These are phyloP conservation scores for Aphelinus atriplicis DNA, from an alignment of 1,140 invertebrate genomes.

Conservation along the genomic window DNA sequence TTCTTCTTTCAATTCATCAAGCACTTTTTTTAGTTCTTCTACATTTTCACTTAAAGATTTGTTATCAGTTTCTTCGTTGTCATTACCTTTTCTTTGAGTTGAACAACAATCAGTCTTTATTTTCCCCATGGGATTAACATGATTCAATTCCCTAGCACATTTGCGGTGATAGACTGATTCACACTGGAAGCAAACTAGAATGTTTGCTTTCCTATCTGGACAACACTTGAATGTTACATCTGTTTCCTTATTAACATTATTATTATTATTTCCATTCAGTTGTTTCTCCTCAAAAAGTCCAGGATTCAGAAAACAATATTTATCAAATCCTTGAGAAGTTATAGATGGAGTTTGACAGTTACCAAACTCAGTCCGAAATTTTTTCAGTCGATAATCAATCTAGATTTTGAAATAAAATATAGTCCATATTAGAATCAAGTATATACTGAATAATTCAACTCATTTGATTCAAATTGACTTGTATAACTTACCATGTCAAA, in stretches of 20 bases:
- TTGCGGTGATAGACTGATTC: constrained; percentile 38
- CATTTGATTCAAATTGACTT: constrained; percentile 13
- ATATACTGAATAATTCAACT: neutral
- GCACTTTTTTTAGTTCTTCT: constrained; percentile 10
- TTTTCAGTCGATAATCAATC: constrained; percentile 62
- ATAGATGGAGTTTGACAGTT: constrained; percentile 68
- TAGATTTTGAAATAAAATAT: constrained; percentile 27
- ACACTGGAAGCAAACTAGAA: constrained; percentile 26
- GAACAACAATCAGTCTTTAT: constrained; percentile 27
- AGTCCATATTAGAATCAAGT: neutral
- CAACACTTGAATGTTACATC: constrained; percentile 39
- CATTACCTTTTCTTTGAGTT: neutral
- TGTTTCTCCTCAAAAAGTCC: constrained; percentile 58
- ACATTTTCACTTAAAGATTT: constrained; percentile 13
- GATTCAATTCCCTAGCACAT: constrained; percentile 30
- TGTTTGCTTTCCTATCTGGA: constrained; percentile 40
- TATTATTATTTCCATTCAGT: constrained; percentile 12
- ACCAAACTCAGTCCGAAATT: constrained; percentile 46
- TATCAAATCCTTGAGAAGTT: constrained; percentile 70
- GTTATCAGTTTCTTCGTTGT: constrained; percentile 8
- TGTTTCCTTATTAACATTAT: neutral
- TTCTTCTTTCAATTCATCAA: constrained; percentile 16
- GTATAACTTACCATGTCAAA: constrained; percentile 68
- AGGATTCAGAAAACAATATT: constrained; percentile 72
- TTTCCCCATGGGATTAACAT: constrained; percentile 17